Evolutionary conservation across 2,888 invertebrate genomes (phyloP).

Genomic region (Drosophila borealis): DNA sequence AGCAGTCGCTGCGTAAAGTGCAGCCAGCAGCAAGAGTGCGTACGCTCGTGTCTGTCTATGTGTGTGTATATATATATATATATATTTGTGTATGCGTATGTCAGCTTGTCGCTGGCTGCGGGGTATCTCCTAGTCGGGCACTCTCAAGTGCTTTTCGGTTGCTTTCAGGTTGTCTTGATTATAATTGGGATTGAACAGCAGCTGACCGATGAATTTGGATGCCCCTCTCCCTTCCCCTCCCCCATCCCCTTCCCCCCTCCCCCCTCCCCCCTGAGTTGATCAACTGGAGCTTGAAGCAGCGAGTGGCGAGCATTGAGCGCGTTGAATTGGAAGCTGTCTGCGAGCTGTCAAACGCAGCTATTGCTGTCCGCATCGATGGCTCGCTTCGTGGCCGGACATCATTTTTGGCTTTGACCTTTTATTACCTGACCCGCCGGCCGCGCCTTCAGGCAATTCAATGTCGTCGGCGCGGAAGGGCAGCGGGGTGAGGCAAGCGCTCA

Average conservation of each 20-base stretch:
- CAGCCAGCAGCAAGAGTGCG: too few relatives aligned
- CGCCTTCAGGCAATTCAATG: too few relatives aligned
- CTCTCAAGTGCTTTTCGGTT: constrained; percentile 23
- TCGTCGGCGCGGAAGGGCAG: too few relatives aligned
- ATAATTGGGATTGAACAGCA: constrained; percentile 40
- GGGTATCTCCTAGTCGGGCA: too few relatives aligned
- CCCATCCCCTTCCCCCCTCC: not conserved
- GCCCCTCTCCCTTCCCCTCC: constrained; percentile 2
- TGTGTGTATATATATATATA: too few relatives aligned
- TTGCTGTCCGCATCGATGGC: constrained; percentile 19
- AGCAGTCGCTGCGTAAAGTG: too few relatives aligned
- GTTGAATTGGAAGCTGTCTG: constrained; percentile 77
- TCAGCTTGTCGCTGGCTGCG: too few relatives aligned
- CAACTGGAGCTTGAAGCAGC: constrained; percentile 18
- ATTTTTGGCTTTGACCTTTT: constrained; percentile 46
- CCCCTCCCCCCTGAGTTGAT: not conserved
- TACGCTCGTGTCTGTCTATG: too few relatives aligned
- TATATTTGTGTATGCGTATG: too few relatives aligned
- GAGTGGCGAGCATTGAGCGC: constrained; percentile 39
- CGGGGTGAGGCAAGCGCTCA: constrained; percentile 14
- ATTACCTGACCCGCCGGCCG: constrained; percentile 24
- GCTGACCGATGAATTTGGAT: constrained; percentile 27
- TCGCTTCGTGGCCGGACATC: constrained; percentile 6
- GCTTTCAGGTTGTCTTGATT: constrained; percentile 50
- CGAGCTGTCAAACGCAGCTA: constrained; percentile 64